Conservation (phyloP, 2,113 vertebrate species). For the Ammodytes marinus region DNA sequence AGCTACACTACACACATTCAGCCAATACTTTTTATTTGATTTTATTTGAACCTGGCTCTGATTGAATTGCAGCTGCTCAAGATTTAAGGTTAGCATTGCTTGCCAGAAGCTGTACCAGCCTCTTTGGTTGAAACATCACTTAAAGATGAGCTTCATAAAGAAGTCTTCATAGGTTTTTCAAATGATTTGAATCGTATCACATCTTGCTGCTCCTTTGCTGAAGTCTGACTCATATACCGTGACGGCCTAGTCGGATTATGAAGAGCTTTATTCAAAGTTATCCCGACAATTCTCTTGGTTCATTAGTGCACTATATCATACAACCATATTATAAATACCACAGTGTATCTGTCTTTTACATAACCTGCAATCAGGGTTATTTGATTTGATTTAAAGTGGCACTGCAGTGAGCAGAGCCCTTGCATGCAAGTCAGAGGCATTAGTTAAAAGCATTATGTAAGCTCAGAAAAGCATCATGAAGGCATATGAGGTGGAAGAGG, state of each 20-base stretch:
- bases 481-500: conserved; percentile 21
- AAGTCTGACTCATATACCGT: conserved; percentile 69
- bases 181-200: conserved; percentile 57
- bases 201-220: conserved; percentile 47
- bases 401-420: conserved; percentile 26
- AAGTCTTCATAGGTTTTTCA: conserved; percentile 53
- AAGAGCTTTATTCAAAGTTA: conserved; percentile 67
- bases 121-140: conserved; percentile 41
- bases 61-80: conserved; percentile 25
- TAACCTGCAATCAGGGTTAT: conserved; percentile 51
- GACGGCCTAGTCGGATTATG: conserved; percentile 45
- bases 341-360: conserved; percentile 55
- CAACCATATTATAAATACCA: conserved; percentile 34
- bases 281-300: conserved; percentile 47
- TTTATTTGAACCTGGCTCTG: conserved; percentile 36
- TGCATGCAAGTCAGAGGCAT: conserved; percentile 23
- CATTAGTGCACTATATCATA: conserved; percentile 50
- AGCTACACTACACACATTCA: conserved; percentile 56
- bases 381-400: conserved; percentile 53
- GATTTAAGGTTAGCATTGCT: conserved; percentile 32
- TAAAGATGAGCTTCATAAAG: conserved; percentile 49
- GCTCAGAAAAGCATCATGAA: conserved; percentile 43
- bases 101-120: conserved; percentile 46
- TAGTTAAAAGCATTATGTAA: conserved; percentile 65
- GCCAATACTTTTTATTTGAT: not conserved